Conservation (phyloP, 2,113 vertebrate species). For the Alexandromys fortis region DNA sequence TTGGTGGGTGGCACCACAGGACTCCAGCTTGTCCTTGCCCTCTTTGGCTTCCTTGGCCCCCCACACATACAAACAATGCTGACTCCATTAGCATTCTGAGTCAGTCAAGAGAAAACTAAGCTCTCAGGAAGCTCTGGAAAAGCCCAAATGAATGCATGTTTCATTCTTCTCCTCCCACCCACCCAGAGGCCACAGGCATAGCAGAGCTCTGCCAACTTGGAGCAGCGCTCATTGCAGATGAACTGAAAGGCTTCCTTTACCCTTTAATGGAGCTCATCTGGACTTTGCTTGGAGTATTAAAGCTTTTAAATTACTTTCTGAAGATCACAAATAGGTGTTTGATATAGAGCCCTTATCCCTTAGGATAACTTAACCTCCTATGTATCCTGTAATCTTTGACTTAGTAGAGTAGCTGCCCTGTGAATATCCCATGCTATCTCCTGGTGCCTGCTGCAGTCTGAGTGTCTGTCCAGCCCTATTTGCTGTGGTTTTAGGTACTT, state of each 20-base stretch:
- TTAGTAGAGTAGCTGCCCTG: neutral
- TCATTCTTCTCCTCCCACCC: neutral
- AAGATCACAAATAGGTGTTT: neutral
- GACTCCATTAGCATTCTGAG: neutral
- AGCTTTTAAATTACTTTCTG: conserved; percentile 32
- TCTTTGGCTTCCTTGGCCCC: neutral
- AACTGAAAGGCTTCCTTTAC: neutral
- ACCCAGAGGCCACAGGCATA: neutral
- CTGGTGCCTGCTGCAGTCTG: conserved; percentile 75
- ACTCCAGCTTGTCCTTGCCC: neutral
- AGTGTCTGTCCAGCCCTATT: conserved; percentile 80
- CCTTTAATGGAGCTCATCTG: neutral
- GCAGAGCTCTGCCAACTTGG: neutral
- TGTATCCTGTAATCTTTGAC: neutral
- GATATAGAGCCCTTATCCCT: neutral
- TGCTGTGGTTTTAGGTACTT: conserved; percentile 82
- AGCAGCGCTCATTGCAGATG: neutral
- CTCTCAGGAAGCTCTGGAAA: neutral
- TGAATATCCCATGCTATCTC: conserved; percentile 60
- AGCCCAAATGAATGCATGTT: neutral
- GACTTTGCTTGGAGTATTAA: neutral
- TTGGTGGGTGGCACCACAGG: neutral
- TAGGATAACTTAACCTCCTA: neutral
- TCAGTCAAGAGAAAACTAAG: neutral
- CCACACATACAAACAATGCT: neutral